These are phyloP conservation scores for Camelus bactrianus DNA, from an alignment of 2,113 vertebrate genomes.

Conservation along the genomic window DNA sequence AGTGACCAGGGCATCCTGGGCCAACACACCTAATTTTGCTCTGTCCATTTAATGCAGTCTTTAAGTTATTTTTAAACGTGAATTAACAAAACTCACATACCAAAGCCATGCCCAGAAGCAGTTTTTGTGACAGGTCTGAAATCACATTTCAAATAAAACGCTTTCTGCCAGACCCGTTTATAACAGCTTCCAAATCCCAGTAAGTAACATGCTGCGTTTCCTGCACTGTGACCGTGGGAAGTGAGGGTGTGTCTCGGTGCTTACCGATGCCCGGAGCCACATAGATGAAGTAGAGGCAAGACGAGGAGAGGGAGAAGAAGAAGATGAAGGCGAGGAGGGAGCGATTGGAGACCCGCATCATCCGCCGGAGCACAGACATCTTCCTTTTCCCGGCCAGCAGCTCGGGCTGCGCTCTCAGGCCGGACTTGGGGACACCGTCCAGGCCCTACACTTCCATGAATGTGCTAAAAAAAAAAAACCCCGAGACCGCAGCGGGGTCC, in stretches of 20 bases:
- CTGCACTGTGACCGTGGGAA: background rate
- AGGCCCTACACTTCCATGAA: slow-evolving; percentile 75
- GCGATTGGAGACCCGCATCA: slow-evolving; percentile 95
- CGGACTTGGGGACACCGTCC: slow-evolving; percentile 35
- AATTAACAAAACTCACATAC: background rate
- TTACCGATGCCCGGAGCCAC: slow-evolving; percentile 97
- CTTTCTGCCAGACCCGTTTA: background rate
- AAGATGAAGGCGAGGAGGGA: slow-evolving; percentile 97
- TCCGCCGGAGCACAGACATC: slow-evolving; percentile 92
- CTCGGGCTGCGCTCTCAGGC: slow-evolving; percentile 60
- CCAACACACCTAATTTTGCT: background rate
- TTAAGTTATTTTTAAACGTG: background rate
- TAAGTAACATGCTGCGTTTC: background rate
- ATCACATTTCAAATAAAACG: background rate
- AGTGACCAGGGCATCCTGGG: background rate
- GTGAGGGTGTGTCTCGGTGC: slow-evolving; percentile 78
- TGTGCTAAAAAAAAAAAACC: background rate
- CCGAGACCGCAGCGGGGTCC: background rate
- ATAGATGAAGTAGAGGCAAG: slow-evolving; percentile 98
- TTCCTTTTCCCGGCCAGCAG: slow-evolving; percentile 74
- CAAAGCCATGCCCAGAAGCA: background rate
- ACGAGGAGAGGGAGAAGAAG: slow-evolving; percentile 97
- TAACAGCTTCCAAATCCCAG: background rate
- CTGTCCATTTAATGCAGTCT: background rate
- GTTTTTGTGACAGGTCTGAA: background rate